Percentiles rank a stretch among this genome's conserved stretches.
These are phyloP conservation scores for Esox lucius DNA, from an alignment of 2,797 vertebrate genomes.

Conservation along the genomic window DNA sequence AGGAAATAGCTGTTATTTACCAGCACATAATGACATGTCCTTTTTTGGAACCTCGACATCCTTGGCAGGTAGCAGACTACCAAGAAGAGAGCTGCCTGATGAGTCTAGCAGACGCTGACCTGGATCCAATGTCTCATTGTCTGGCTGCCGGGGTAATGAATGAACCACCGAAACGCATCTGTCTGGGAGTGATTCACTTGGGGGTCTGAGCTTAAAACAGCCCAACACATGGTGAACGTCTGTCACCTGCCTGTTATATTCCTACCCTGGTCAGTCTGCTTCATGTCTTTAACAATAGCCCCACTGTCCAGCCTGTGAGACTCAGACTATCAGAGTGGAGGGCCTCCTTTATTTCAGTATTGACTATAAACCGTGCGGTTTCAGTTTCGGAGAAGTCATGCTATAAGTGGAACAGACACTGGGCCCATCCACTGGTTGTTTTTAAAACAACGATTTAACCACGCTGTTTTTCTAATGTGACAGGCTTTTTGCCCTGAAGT, in stretches of 20 bases:
- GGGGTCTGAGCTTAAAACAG: conserved; percentile 71
- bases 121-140: conserved; percentile 32
- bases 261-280: conserved; percentile 19
- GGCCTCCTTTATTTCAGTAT: conserved; percentile 4
- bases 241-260: conserved; percentile 68
- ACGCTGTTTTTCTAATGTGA: not conserved
- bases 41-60: not conserved
- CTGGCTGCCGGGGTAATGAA: conserved; percentile 26
- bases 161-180: conserved; percentile 33
- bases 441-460: conserved; percentile 14
- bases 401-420: conserved; percentile 19
- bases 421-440: conserved; percentile 1
- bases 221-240: conserved; percentile 72
- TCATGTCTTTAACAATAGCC: conserved; percentile 36
- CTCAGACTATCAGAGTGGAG: conserved; percentile 9
- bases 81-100: conserved; percentile 6
- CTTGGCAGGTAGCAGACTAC: not conserved
- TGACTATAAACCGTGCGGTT: not conserved
- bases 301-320: conserved; percentile 16
- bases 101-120: conserved; percentile 36
- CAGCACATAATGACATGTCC: not conserved
- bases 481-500: conserved; percentile 5
- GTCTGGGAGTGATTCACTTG: conserved; percentile 64
- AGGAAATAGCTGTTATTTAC: not conserved
- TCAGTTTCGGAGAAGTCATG: not conserved